Percentiles rank a stretch among this genome's conserved stretches.
These are phyloP conservation scores for Drosophila santomea DNA, from an alignment of 1,140 invertebrate species.

Conservation along the genomic window DNA sequence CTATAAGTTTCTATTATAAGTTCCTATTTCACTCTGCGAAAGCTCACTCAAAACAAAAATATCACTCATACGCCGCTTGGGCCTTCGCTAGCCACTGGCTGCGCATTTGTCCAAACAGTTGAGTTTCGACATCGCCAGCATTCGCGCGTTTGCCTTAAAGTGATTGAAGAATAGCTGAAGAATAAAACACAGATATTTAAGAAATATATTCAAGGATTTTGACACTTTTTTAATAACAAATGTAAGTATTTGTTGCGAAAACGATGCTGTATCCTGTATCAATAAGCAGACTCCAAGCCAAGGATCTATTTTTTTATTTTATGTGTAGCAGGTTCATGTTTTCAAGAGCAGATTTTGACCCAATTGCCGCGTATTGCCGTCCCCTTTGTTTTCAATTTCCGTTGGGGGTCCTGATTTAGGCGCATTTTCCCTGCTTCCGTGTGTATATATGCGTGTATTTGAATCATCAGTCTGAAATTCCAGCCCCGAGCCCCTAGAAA, in stretches of 20 bases:
- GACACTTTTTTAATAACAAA: neutral
- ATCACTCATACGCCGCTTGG: conserved; percentile 79
- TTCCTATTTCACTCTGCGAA: conserved; percentile 40
- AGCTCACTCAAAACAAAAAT: conserved; percentile 61
- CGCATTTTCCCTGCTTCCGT: conserved; percentile 45
- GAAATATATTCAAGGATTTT: neutral
- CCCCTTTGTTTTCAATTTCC: conserved; percentile 20
- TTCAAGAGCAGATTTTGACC: conserved; percentile 64
- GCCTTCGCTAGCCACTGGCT: conserved; percentile 56
- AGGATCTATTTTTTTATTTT: conserved; percentile 2
- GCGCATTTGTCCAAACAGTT: conserved; percentile 77
- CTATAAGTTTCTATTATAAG: neutral
- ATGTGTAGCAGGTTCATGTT: neutral
- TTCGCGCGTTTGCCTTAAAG: conserved; percentile 55
- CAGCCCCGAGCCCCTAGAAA: conserved; percentile 12
- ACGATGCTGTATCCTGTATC: neutral
- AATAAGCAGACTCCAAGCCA: neutral
- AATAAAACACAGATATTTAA: conserved; percentile 4
- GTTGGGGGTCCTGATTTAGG: conserved; percentile 38
- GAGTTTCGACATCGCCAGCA: conserved; percentile 67
- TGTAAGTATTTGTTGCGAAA: conserved; percentile 27
- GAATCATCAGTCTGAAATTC: conserved; percentile 39
- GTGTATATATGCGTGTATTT: conserved; percentile 49
- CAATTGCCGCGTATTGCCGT: conserved; percentile 40
- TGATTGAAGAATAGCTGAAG: conserved; percentile 19